Evolutionary conservation across 2,888 invertebrate species (phyloP).

Genomic region (Drosophila nr. perissopoda): DNA sequence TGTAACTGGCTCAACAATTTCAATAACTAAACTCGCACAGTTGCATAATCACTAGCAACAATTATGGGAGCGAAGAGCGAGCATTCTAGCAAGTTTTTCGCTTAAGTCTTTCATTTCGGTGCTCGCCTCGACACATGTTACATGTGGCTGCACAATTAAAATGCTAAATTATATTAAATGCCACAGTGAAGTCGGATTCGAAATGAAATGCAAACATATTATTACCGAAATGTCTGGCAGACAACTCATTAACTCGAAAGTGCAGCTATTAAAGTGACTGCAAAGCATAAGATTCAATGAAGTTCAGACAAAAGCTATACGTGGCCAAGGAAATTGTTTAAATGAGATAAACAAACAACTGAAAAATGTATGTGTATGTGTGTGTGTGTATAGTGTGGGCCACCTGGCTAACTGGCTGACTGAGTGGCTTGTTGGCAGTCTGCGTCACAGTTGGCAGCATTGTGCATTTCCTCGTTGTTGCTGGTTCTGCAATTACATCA

Average conservation of each 20-base stretch:
- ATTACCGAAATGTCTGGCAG: slow-evolving; percentile 67
- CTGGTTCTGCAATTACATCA: slow-evolving; percentile 70
- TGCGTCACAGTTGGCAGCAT: slow-evolving; percentile 77
- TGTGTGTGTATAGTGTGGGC: slow-evolving; percentile 27
- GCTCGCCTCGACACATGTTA: slow-evolving; percentile 39
- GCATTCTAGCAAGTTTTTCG: slow-evolving; percentile 56
- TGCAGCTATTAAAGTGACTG: slow-evolving; percentile 59
- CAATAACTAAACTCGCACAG: slow-evolving; percentile 20
- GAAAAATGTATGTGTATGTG: slow-evolving; percentile 33
- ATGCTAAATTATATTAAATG: slow-evolving; percentile 54
- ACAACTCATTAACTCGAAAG: slow-evolving; percentile 55
- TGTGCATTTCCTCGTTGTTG: slow-evolving; percentile 72
- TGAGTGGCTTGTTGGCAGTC: slow-evolving; percentile 28
- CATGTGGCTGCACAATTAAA: slow-evolving; percentile 66
- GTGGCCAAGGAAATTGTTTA: slow-evolving; percentile 35
- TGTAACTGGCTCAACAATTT: slow-evolving; percentile 22
- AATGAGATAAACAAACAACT: slow-evolving; percentile 33
- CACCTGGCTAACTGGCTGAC: slow-evolving; percentile 16
- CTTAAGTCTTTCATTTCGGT: slow-evolving; percentile 49
- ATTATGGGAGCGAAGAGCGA: slow-evolving; percentile 11
- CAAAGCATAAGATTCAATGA: slow-evolving; percentile 65
- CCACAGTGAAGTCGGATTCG: slow-evolving; percentile 33
- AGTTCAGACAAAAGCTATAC: slow-evolving; percentile 50
- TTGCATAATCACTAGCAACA: slow-evolving; percentile 31
- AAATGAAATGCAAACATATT: slow-evolving; percentile 69